These are phyloP conservation scores for Isaurus tuberculatus DNA, from an alignment of 92 coral and sea anemone species.

Conservation along the genomic window DNA sequence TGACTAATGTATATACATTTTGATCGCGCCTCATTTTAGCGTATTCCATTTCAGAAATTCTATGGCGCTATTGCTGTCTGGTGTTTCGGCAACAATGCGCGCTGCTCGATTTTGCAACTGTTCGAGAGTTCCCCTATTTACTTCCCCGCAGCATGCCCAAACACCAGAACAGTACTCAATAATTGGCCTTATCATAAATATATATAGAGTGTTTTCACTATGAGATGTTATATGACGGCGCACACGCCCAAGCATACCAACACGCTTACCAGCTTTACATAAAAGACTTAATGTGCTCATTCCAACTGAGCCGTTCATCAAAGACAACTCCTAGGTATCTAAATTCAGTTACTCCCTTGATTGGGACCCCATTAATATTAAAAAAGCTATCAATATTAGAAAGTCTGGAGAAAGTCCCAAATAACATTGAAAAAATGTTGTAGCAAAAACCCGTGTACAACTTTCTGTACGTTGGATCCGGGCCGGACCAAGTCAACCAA, in stretches of 20 bases:
- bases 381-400: no score
- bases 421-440: no score
- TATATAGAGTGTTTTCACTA: constrained; percentile 46
- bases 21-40: neutral
- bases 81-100: constrained; percentile 2
- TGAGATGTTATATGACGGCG: constrained; percentile 43
- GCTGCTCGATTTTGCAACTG: constrained; percentile 44
- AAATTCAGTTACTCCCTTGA: constrained; percentile 43
- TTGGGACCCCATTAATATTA: no score
- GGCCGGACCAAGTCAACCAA: no score
- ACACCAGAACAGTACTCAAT: constrained; percentile 46
- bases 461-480: no score
- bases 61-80: neutral
- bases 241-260: constrained; percentile 59
- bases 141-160: constrained; percentile 48
- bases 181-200: constrained; percentile 38
- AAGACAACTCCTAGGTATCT: constrained; percentile 42
- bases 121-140: constrained; percentile 9
- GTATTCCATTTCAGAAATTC: neutral
- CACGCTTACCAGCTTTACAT: constrained; percentile 50
- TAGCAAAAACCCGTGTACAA: no score
- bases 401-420: no score
- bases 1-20: neutral
- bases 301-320: constrained; percentile 51
- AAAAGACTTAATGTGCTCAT: no score